Percentiles rank a stretch among this genome's conserved stretches.
Conservation (phyloP, 2,113 vertebrate species). For the Delphinus delphis region DNA sequence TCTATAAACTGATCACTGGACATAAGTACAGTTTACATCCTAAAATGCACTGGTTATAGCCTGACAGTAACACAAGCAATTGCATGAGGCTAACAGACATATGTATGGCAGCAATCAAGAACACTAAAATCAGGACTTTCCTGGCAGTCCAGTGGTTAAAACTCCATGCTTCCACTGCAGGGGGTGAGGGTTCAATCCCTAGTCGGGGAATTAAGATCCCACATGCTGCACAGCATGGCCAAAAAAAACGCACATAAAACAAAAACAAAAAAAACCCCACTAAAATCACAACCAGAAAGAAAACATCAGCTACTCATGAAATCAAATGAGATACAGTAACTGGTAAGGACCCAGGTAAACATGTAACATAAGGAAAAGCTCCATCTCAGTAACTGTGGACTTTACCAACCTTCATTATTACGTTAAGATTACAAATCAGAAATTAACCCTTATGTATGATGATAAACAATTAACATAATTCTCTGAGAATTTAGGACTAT, state of each 20-base stretch:
- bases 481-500: not conserved
- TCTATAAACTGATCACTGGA: not conserved
- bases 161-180: not conserved
- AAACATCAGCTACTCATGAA: not conserved
- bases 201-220: not conserved
- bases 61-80: not conserved
- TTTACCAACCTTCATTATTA: not conserved
- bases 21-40: not conserved
- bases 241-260: not conserved
- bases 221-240: not conserved
- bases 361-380: not conserved
- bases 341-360: not conserved
- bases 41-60: not conserved
- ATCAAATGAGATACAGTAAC: not conserved
- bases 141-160: not conserved
- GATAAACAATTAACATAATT: not conserved
- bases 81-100: not conserved
- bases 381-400: not conserved
- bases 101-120: not conserved
- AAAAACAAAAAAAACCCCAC: rapidly evolving
- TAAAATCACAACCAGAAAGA: not conserved
- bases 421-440: not conserved
- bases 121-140: not conserved
- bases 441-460: not conserved
- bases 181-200: not conserved